These are phyloP conservation scores for Diceros bicornis DNA, from an alignment of 2,797 vertebrate species.

Conservation along the genomic window DNA sequence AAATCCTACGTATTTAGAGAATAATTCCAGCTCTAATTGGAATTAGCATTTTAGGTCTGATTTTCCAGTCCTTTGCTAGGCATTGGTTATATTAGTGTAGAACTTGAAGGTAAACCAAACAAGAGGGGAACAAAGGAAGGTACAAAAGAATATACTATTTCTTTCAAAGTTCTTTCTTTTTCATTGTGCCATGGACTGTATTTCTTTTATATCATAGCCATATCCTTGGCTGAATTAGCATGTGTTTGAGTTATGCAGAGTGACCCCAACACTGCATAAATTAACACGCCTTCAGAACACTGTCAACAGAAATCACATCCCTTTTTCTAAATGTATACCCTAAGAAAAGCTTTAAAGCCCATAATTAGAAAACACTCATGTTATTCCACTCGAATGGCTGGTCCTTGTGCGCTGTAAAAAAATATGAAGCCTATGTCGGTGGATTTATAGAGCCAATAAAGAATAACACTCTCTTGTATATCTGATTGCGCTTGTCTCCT, in stretches of 20 bases:
- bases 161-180: neutral
- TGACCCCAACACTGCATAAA: neutral
- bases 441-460: neutral
- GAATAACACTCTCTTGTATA: neutral
- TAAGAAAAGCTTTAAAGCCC: neutral
- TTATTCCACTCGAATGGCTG: neutral
- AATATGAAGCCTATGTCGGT: neutral
- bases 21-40: neutral
- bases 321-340: neutral
- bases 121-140: neutral
- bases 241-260: neutral
- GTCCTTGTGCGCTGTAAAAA: neutral
- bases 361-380: neutral
- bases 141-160: neutral
- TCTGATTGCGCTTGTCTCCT: neutral
- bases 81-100: neutral
- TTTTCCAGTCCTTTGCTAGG: neutral
- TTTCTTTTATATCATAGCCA: neutral
- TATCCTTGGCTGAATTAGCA: neutral
- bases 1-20: neutral
- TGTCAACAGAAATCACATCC: neutral
- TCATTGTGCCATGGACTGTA: neutral
- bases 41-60: neutral
- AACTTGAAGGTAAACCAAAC: neutral
- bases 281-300: slow-evolving; percentile 14